phyloP scores from a whole-genome alignment of 1,140 invertebrate genomes.

The Parapsyche elsis region DNA sequence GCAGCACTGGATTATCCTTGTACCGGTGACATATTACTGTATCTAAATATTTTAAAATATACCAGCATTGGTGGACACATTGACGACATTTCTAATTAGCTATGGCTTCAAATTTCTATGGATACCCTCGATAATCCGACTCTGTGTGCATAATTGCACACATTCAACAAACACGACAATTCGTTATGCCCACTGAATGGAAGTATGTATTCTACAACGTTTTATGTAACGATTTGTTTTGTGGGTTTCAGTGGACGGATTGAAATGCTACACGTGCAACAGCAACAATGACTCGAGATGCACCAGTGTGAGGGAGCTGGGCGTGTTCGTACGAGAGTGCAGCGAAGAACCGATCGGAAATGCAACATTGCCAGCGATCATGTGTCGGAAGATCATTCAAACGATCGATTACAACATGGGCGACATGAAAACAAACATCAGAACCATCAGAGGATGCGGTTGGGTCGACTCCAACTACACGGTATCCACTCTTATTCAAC shows the following conservation, averaged over 20 bases:
- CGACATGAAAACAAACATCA: conserved; percentile 79
- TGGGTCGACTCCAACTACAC: conserved; percentile 80
- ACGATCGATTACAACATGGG: conserved; percentile 87
- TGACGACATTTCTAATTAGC: too few species aligned
- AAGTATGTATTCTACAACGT: too few species aligned
- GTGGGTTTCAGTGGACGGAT: conserved; percentile 64
- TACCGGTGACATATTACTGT: too few species aligned
- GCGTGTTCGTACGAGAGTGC: conserved; percentile 52
- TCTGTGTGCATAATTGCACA: too few species aligned
- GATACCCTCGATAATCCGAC: too few species aligned
- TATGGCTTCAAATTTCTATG: too few species aligned
- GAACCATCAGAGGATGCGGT: conserved; percentile 84
- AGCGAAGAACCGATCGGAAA: conserved; percentile 60
- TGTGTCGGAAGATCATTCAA: conserved; percentile 87
- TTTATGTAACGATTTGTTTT: too few species aligned
- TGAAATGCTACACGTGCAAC: conserved; percentile 83
- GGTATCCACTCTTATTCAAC: conserved; percentile 52
- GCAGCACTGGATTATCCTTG: too few species aligned
- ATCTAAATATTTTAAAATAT: too few species aligned
- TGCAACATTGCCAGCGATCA: conserved; percentile 68
- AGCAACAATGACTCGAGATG: conserved; percentile 74
- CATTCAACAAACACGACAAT: too few species aligned
- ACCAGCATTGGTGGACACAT: too few species aligned
- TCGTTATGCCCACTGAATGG: too few species aligned
- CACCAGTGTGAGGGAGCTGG: not conserved